Percentiles rank a stretch among this genome's conserved stretches.
Conservation (phyloP, 37 sponge, comb jelly and placozoan genomes). For the Ianthella basta region DNA sequence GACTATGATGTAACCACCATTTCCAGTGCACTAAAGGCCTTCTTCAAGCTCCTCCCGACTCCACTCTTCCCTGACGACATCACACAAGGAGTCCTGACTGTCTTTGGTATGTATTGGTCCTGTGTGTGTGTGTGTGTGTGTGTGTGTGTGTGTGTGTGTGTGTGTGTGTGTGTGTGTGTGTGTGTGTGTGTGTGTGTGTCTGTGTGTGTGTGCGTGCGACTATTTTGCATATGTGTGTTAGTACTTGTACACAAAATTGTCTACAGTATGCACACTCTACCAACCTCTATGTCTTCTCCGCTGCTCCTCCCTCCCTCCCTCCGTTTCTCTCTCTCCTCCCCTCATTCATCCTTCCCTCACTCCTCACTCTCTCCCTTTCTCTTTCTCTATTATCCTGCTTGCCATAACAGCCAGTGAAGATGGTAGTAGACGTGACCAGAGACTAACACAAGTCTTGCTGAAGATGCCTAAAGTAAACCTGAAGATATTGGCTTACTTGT, state of each 20-base stretch:
- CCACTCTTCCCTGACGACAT: slow-evolving; percentile 63
- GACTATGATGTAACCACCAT: slow-evolving; percentile 44
- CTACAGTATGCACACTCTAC: background rate
- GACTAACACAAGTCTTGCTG: slow-evolving; percentile 12
- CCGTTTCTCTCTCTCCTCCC: too few relatives aligned
- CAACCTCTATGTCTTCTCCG: too few relatives aligned
- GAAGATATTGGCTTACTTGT: slow-evolving; percentile 50
- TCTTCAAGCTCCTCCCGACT: slow-evolving; percentile 75
- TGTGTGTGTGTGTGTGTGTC: slow-evolving; percentile 21
- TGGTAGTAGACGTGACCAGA: slow-evolving; percentile 6
- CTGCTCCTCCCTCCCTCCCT: too few relatives aligned
- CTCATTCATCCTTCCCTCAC: background rate
- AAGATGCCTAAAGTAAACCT: slow-evolving; percentile 56
- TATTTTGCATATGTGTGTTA: background rate
- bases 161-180: slow-evolving; percentile 13
- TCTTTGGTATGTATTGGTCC: slow-evolving; percentile 44
- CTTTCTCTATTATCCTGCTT: background rate
- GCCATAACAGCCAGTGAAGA: background rate
- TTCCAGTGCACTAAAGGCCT: slow-evolving; percentile 57
- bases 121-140: slow-evolving; percentile 1
- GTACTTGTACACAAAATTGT: background rate
- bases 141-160: slow-evolving; percentile 1
- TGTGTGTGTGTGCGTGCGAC: background rate
- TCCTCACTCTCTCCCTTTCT: background rate
- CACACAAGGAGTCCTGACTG: slow-evolving; percentile 42